Evolutionary conservation across 2,888 invertebrate species (phyloP).

Genomic region (Arrhopalites spinosus): DNA sequence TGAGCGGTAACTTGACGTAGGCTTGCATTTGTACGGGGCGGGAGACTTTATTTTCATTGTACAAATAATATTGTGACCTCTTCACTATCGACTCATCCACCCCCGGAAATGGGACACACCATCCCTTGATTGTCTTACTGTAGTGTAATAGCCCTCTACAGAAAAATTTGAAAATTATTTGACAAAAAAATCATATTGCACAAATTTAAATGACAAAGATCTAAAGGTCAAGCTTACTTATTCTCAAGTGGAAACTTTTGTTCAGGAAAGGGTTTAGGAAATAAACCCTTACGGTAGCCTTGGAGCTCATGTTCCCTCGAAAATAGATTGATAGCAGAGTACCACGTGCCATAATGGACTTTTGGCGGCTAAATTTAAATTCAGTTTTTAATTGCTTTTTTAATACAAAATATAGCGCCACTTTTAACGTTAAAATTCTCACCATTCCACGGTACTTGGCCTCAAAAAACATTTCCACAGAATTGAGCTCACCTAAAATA

Average conservation of each 20-base stretch:
- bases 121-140: constrained; percentile 57
- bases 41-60: constrained; percentile 68
- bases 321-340: constrained; percentile 80
- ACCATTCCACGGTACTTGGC: not conserved
- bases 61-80: constrained; percentile 78
- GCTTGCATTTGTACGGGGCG: constrained; percentile 79
- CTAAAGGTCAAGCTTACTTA: not conserved
- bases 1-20: constrained; percentile 68
- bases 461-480: constrained; percentile 68
- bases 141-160: constrained; percentile 64
- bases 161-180: not conserved
- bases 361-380: not conserved
- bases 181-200: not conserved
- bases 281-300: constrained; percentile 70
- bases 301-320: constrained; percentile 69
- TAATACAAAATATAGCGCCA: not conserved
- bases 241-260: constrained; percentile 61
- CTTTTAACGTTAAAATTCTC: not conserved
- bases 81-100: constrained; percentile 79
- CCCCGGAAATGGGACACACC: constrained; percentile 63
- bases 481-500: constrained; percentile 71
- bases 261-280: constrained; percentile 67
- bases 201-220: not conserved
- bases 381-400: not conserved
- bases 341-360: constrained; percentile 86